phyloP scores from a whole-genome alignment of 2,888 invertebrate genomes.

The Pachycephus smyrnensis region DNA sequence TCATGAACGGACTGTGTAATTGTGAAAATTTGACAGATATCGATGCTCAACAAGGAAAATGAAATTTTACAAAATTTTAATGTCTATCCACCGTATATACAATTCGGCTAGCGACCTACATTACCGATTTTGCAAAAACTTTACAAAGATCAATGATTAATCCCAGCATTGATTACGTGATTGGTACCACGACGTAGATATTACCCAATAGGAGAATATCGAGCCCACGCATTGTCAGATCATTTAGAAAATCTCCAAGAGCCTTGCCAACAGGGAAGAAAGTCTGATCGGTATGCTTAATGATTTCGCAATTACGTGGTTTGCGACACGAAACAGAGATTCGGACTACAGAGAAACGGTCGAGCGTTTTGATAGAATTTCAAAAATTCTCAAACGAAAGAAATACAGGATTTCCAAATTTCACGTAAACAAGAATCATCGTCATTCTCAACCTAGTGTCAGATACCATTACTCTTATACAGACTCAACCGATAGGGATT shows the following conservation, averaged over 20 bases:
- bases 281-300: neutral
- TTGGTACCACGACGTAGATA: neutral
- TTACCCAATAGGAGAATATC: neutral
- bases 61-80: neutral
- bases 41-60: conserved; percentile 8
- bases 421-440: neutral
- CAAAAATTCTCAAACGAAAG: too few relatives aligned
- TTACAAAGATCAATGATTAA: neutral
- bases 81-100: neutral
- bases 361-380: too few relatives aligned
- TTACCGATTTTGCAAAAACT: neutral
- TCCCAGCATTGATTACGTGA: neutral
- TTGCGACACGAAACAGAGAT: neutral
- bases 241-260: conserved; percentile 1
- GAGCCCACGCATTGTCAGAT: conserved; percentile 3
- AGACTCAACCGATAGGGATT: neutral
- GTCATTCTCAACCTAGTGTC: neutral
- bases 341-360: neutral
- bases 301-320: neutral
- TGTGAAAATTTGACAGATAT: too few relatives aligned
- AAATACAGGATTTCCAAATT: too few relatives aligned
- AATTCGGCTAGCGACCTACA: neutral
- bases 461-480: neutral
- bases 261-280: neutral
- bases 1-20: too few relatives aligned